Base-by-base conservation (phyloP, 2,797 vertebrate species). In the Myripristis jacobus region DNA sequence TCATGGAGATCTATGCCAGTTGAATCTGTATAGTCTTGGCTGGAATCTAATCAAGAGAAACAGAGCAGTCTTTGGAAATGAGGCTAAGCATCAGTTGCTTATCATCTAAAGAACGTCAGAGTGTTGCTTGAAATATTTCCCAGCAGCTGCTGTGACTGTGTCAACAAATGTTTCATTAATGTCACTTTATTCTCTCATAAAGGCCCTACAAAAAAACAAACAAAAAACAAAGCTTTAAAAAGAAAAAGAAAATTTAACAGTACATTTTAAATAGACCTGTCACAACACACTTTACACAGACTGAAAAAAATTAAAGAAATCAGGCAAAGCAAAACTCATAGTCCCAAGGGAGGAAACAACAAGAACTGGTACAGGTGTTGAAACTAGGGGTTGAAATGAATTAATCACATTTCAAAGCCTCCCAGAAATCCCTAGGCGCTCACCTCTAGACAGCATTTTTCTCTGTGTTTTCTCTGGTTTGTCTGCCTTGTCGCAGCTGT, bases 21-120 rank as follows among this genome's bases (percentile, higher is more conserved):
- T 78, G 98, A 99, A 94, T 99, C 97, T 52, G 97, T 99, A 89
- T 99, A 99, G 92, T 99, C 98, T 92, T 99, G 97, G 91, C 98
- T 99, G 91, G 97, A 98, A 96, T 99, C 98, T 99, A 47, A 78
- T 0, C 27, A 27, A 64, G 44, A 56, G 22, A 72, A 4, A 70
- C 11, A 68, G 0, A 48, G 3, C 2, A 36, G 7, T 36, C 9
- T 87, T 87, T 88, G 81, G 76, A 79, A 88, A 89, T 85, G 75
- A 90, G 84, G 80, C 64, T 70, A 31, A 5, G 8, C 31, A 31
- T 24, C 86, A 84, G 84, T 75, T 84, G 86, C 54, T 73, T 31
- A 7, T 21, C 68, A 78, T 66, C 61, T 77, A 70, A 79, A 81
- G 75, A 58, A 73, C 79, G 66, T 76, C 4, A 67, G 61, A 54